Evolutionary conservation across 2,888 invertebrate genomes (phyloP).

Genomic region (Gasteruption jaculator): DNA sequence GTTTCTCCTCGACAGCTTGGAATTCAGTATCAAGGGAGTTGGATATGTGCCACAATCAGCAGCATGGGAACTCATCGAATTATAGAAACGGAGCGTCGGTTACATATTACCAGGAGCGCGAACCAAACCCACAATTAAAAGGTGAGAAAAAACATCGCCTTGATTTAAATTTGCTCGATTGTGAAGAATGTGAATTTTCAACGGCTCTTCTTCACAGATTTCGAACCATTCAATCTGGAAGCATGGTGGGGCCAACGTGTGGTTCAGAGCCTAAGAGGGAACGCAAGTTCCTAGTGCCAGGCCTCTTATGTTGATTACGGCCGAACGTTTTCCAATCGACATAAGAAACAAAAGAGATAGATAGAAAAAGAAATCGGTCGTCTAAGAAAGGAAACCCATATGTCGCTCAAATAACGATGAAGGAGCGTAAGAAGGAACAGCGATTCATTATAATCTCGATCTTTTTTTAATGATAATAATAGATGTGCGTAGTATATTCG

Average conservation of each 20-base stretch:
- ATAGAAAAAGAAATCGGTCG: constrained; percentile 14
- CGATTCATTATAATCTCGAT: too few relatives aligned
- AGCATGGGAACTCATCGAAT: constrained; percentile 42
- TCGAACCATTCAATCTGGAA: constrained; percentile 74
- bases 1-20: constrained; percentile 50
- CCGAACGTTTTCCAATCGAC: constrained; percentile 45
- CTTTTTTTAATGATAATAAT: too few relatives aligned
- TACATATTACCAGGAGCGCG: constrained; percentile 63
- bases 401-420: constrained; percentile 5
- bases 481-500: too few relatives aligned
- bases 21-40: constrained; percentile 56
- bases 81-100: constrained; percentile 55
- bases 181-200: not conserved
- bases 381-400: too few relatives aligned
- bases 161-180: constrained; percentile 1
- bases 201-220: constrained; percentile 53
- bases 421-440: too few relatives aligned
- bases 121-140: constrained; percentile 48
- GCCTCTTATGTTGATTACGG: constrained; percentile 38
- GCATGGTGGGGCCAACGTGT: constrained; percentile 72
- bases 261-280: constrained; percentile 61
- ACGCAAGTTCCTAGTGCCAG: constrained; percentile 49
- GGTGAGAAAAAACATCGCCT: too few relatives aligned
- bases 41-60: constrained; percentile 51
- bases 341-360: constrained; percentile 46